These are phyloP conservation scores for Eulithis prunata DNA, from an alignment of 2,888 invertebrate species.

Conservation along the genomic window DNA sequence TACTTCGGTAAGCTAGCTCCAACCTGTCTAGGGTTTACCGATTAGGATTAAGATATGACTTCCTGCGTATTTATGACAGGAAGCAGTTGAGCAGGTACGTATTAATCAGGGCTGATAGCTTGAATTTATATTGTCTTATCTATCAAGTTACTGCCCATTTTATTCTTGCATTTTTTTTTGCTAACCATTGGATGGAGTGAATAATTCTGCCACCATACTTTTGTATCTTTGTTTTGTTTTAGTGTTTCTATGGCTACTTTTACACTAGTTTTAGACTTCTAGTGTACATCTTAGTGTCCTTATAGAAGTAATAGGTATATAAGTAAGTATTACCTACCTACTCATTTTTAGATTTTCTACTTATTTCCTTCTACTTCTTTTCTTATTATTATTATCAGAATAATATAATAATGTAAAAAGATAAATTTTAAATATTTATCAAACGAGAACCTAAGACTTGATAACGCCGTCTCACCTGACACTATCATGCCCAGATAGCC, in stretches of 20 bases:
- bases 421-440: constrained; percentile 22
- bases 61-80: constrained; percentile 33
- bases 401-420: constrained; percentile 9
- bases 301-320: no score
- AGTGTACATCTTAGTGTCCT: no score
- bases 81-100: constrained; percentile 25
- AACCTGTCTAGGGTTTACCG: constrained; percentile 24
- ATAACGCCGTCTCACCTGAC: constrained; percentile 27
- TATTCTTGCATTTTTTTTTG: constrained; percentile 10
- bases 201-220: no score
- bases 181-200: no score
- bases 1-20: constrained; percentile 17
- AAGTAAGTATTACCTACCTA: no score
- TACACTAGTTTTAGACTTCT: no score
- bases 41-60: constrained; percentile 34
- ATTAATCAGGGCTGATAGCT: constrained; percentile 29
- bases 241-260: no score
- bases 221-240: no score
- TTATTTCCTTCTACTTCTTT: neutral
- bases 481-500: constrained; percentile 17
- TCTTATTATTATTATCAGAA: constrained; percentile 1
- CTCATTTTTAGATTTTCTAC: no score
- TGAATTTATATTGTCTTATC: constrained; percentile 32
- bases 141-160: constrained; percentile 19
- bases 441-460: constrained; percentile 14